Evolutionary conservation across 2,113 vertebrate genomes (phyloP).

Genomic region (Elachura formosa): DNA sequence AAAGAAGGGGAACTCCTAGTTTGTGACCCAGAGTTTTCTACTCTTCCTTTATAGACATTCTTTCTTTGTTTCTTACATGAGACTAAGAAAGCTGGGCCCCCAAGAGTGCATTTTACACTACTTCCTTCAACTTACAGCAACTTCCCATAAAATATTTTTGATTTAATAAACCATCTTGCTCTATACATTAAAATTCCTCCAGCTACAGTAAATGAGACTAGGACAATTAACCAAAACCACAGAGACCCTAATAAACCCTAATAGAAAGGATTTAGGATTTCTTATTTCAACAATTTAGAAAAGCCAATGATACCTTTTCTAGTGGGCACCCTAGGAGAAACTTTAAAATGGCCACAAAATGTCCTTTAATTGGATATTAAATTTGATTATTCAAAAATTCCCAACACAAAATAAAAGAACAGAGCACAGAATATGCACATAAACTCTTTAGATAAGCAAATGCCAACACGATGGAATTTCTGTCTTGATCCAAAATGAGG

Average conservation of each 20-base stretch:
- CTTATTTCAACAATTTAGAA: not conserved
- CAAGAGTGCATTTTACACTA: slow-evolving; percentile 40
- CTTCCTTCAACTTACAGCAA: slow-evolving; percentile 45
- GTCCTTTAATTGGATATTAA: slow-evolving; percentile 3
- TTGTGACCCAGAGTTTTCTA: slow-evolving; percentile 37
- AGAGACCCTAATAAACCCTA: slow-evolving; percentile 12
- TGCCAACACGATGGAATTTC: not conserved
- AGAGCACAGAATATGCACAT: not conserved
- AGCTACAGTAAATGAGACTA: slow-evolving; percentile 10
- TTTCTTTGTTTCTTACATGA: slow-evolving; percentile 51
- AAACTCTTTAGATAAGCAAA: not conserved
- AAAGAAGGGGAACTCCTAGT: not conserved
- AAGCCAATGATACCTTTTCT: not conserved
- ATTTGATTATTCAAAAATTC: not conserved
- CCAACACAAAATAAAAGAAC: not conserved
- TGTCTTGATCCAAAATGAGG: not conserved
- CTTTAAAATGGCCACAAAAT: not conserved
- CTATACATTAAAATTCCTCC: slow-evolving; percentile 54
- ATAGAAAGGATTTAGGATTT: not conserved
- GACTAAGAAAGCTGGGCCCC: slow-evolving; percentile 21
- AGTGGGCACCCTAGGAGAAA: not conserved
- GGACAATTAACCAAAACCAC: slow-evolving; percentile 54
- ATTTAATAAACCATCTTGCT: slow-evolving; percentile 51
- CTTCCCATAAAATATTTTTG: slow-evolving; percentile 51
- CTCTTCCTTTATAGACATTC: slow-evolving; percentile 29